Evolutionary conservation across 1,140 invertebrate species (phyloP).

Genomic region (Hermetia illucens): DNA sequence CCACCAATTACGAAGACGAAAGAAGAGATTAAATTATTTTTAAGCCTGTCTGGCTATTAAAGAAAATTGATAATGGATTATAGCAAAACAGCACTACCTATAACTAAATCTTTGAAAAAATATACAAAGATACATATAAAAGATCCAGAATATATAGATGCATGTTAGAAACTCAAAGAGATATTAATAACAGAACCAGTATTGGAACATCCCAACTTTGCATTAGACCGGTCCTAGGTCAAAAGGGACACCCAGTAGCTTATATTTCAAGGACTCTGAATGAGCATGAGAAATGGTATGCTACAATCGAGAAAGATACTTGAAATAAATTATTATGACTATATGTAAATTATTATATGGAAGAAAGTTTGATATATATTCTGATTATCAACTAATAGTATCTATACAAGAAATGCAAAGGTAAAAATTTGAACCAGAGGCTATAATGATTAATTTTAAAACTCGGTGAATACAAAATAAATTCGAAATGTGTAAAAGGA

Average conservation of each 20-base stretch:
- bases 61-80: slow-evolving; percentile 12
- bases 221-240: slow-evolving; percentile 13
- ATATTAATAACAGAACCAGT: slow-evolving; percentile 4
- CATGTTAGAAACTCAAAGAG: slow-evolving; percentile 5
- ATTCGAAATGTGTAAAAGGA: no score
- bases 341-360: slow-evolving; percentile 2
- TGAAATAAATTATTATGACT: slow-evolving; percentile 5
- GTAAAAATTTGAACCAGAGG: slow-evolving; percentile 4
- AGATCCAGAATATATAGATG: slow-evolving; percentile 6
- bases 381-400: slow-evolving; percentile 3
- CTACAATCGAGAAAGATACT: slow-evolving; percentile 5
- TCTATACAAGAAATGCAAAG: background rate
- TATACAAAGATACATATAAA: slow-evolving; percentile 6
- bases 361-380: background rate
- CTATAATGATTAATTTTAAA: no score
- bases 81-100: slow-evolving; percentile 5
- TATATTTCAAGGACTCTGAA: slow-evolving; percentile 1
- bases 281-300: slow-evolving; percentile 3
- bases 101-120: slow-evolving; percentile 10
- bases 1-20: slow-evolving; percentile 7
- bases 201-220: slow-evolving; percentile 5
- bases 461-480: no score
- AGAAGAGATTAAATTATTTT: slow-evolving; percentile 9
- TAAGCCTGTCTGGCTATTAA: slow-evolving; percentile 8
- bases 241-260: slow-evolving; percentile 2